Evolutionary conservation across 2,113 vertebrate species (phyloP).

Genomic region (Cololabis saira): DNA sequence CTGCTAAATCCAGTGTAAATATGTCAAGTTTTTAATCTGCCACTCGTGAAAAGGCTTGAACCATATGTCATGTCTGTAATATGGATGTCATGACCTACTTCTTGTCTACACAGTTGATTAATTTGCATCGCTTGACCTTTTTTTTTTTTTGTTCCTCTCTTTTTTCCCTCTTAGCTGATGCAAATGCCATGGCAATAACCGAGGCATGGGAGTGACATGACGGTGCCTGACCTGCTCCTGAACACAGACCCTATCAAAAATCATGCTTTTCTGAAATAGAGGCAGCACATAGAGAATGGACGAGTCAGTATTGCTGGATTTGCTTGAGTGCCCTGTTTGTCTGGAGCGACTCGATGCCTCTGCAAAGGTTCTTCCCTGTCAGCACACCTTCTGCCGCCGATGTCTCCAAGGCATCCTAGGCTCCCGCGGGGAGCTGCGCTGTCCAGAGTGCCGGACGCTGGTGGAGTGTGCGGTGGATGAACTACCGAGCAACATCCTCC

Average conservation of each 20-base stretch:
- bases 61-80: slow-evolving; percentile 22
- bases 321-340: slow-evolving; percentile 97
- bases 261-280: slow-evolving; percentile 60
- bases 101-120: slow-evolving; percentile 14
- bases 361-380: slow-evolving; percentile 97
- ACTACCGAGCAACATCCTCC: slow-evolving; percentile 96
- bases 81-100: slow-evolving; percentile 38
- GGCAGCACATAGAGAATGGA: slow-evolving; percentile 86
- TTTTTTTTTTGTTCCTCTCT: slow-evolving; percentile 12
- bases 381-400: slow-evolving; percentile 97
- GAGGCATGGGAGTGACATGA: slow-evolving; percentile 97
- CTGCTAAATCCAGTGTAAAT: background rate
- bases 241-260: slow-evolving; percentile 31
- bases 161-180: slow-evolving; percentile 65
- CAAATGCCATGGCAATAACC: slow-evolving; percentile 73
- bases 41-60: background rate
- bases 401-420: slow-evolving; percentile 95
- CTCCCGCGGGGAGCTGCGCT: slow-evolving; percentile 93
- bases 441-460: slow-evolving; percentile 95
- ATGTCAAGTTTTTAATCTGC: background rate
- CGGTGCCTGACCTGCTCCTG: slow-evolving; percentile 38
- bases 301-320: slow-evolving; percentile 94
- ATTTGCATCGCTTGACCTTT: slow-evolving; percentile 46
- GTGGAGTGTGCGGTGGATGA: slow-evolving; percentile 94
- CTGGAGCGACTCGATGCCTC: slow-evolving; percentile 95